These are phyloP conservation scores for Protonemura montana DNA, from an alignment of 2,888 invertebrate species.

Conservation along the genomic window DNA sequence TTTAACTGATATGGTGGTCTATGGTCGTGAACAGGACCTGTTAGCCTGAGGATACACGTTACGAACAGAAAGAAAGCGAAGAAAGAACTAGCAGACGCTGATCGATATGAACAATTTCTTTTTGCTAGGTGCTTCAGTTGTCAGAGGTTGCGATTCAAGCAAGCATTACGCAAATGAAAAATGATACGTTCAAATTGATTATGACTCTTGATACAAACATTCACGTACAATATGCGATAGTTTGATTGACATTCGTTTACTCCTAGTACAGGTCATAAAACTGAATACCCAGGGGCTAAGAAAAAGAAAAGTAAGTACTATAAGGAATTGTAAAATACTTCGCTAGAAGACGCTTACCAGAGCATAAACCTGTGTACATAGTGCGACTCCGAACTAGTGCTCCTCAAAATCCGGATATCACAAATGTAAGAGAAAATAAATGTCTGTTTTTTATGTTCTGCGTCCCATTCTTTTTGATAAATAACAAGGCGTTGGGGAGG, in stretches of 20 bases:
- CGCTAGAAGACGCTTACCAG: not conserved
- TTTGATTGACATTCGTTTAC: not conserved
- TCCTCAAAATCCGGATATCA: conserved; percentile 44
- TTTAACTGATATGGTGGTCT: too few relatives aligned
- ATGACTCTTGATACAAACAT: too few relatives aligned
- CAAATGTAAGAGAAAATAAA: conserved; percentile 46
- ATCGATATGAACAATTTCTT: too few relatives aligned
- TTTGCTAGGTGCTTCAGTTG: too few relatives aligned
- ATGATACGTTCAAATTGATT: too few relatives aligned
- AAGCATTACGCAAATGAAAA: too few relatives aligned
- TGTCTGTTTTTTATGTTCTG: conserved; percentile 41
- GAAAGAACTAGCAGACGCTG: too few relatives aligned
- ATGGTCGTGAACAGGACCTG: too few relatives aligned
- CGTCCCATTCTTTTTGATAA: conserved; percentile 46
- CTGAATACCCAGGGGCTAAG: not conserved
- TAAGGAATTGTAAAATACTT: not conserved
- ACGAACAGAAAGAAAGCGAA: too few relatives aligned
- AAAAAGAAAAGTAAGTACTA: not conserved
- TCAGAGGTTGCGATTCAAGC: too few relatives aligned
- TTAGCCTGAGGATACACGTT: too few relatives aligned
- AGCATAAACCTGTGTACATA: not conserved
- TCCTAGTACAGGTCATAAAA: not conserved
- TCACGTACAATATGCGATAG: not conserved
- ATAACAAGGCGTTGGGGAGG: conserved; percentile 42
- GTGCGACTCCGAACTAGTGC: conserved; percentile 32